Evolutionary conservation across 2,113 vertebrate species (phyloP), one percentile per base, ranked within the genome.

Genomic region (Dolichallabes microphthalmus): DNA sequence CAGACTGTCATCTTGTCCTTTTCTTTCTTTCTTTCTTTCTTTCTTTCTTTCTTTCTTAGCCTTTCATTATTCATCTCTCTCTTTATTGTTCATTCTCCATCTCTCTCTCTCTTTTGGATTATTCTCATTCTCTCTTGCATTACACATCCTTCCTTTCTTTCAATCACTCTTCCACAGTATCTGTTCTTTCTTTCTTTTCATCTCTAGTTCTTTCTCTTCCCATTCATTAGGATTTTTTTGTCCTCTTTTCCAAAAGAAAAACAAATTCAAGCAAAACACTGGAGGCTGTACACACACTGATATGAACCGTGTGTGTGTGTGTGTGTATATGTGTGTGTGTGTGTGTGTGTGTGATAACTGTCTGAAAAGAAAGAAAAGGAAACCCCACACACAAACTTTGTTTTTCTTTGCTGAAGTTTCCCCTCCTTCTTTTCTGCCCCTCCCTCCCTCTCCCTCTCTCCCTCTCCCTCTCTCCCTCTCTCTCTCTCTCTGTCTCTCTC

Each of bases 301-400:
- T 35, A 19, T 0, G 12, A 35, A 8, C 17, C 2, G 39, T 75
- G 73, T n/a, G 32, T 73, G 69, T 73, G 39, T 45, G 17, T 14
- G 45, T 52, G 71, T 53, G 50, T 27, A n/a, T n/a, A n/a, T n/a
- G 73, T 52, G 73, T 52, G 45, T 52, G 74, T 10, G 74, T 53
- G 74, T 53, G 74, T 27, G 74, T 27, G 50, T 19, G 50, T 30
- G 74, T 10, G 50, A 55, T 14, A 77, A 57, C 19, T 55, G 52
- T 12, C 53, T 20, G 75, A 74, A 50, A 35, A 75, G 35, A 66
- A 58, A 53, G 32, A 61, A 63, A 87, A 91, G 87, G 88, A 88
- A 88, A 87, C 64, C 82, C 91, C 90, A 92, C 52, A 92, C 60
- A 90, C 86, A 50, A 90, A 86, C 75, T 74, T 69, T 88, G 61